These are phyloP conservation scores for Anisognathus igniventris DNA, from an alignment of 2,797 vertebrate genomes.

Conservation along the genomic window DNA sequence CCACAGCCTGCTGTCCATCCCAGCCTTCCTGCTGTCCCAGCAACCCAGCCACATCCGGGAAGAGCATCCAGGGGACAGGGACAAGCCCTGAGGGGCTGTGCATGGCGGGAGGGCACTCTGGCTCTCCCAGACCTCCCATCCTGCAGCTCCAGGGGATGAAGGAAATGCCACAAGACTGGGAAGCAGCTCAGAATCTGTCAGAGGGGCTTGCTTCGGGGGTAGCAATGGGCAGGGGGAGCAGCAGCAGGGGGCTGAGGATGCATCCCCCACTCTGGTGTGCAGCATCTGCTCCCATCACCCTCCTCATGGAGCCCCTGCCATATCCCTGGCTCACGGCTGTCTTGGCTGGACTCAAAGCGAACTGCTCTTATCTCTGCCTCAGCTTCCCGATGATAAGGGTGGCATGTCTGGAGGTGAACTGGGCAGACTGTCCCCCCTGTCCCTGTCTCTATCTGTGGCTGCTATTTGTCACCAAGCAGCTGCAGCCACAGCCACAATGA, in stretches of 20 bases:
- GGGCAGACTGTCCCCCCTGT: neutral
- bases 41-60: neutral
- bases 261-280: rapidly evolving
- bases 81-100: neutral
- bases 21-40: slow-evolving; percentile 7
- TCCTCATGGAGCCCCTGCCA: neutral
- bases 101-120: rapidly evolving
- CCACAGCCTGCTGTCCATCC: neutral
- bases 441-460: neutral
- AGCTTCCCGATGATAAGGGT: neutral
- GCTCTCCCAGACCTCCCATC: neutral
- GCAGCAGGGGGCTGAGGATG: rapidly evolving
- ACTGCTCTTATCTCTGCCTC: slow-evolving; percentile 27
- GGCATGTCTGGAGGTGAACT: neutral
- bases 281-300: rapidly evolving
- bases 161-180: neutral
- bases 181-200: neutral
- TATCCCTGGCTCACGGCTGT: neutral
- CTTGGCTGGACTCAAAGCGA: neutral
- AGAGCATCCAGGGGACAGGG: neutral
- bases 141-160: neutral
- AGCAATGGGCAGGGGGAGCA: neutral
- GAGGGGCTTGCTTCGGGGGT: neutral
- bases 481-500: neutral
- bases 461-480: neutral